A percentile compares a stretch with the other conserved stretches of the same genome.
Evolutionary conservation across 2,113 vertebrate species (phyloP).

Genomic region (Burhinus bistriatus): DNA sequence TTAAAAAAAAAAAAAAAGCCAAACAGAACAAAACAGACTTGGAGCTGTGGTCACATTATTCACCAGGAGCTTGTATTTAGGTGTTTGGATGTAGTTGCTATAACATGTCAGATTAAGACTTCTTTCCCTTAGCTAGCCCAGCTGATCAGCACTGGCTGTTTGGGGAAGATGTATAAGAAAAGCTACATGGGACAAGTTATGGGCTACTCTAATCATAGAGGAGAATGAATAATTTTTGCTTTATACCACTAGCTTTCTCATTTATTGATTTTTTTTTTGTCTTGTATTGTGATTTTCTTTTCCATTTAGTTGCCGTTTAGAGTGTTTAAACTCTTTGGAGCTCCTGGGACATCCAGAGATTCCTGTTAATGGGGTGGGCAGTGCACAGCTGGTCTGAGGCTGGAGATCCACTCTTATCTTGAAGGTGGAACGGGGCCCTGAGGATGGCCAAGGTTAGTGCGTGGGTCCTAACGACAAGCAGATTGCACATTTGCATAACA

Average conservation of each 20-base stretch:
- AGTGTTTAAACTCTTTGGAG: neutral
- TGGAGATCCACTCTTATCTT: neutral
- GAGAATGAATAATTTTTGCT: neutral
- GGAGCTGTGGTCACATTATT: neutral
- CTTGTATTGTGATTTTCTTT: neutral
- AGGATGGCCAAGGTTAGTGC: neutral
- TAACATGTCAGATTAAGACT: neutral
- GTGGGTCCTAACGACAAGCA: neutral
- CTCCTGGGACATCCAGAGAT: neutral
- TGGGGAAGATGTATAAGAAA: neutral
- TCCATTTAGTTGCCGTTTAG: neutral
- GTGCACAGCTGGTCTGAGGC: neutral
- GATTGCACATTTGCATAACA: neutral
- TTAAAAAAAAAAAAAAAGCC: neutral
- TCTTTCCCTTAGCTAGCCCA: neutral
- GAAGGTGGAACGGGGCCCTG: neutral
- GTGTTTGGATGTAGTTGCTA: neutral
- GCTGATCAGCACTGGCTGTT: neutral
- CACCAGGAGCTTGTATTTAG: neutral
- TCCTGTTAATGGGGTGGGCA: neutral
- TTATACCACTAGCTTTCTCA: neutral
- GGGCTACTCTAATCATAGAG: neutral
- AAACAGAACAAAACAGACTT: neutral
- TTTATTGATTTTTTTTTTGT: neutral
- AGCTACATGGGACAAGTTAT: neutral